Percentiles rank a stretch among this genome's conserved stretches.
Evolutionary conservation across 2,888 invertebrate genomes (phyloP).

Genomic region (Anodontia alba): DNA sequence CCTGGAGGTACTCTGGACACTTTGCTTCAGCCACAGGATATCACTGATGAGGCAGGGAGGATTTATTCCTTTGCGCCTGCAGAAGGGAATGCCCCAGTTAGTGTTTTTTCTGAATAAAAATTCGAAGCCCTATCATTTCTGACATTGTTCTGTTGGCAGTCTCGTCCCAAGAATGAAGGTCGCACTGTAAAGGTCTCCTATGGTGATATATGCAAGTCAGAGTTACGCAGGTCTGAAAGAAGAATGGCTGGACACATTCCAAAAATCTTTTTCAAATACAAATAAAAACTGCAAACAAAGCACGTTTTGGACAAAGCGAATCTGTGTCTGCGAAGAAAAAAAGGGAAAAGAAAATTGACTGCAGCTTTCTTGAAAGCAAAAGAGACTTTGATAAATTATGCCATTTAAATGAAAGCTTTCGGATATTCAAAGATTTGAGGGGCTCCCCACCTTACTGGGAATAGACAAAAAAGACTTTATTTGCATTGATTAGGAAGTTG

Average conservation of each 20-base stretch:
- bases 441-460: conserved; percentile 57
- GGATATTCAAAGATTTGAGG: conserved; percentile 36
- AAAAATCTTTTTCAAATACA: conserved; percentile 52
- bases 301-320: conserved; percentile 28
- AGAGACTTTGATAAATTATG: conserved; percentile 22
- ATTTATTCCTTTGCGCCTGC: conserved; percentile 25
- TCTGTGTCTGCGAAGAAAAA: conserved; percentile 32
- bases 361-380: conserved; percentile 26
- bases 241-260: conserved; percentile 35
- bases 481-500: conserved; percentile 47
- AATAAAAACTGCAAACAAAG: conserved; percentile 40
- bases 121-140: conserved; percentile 41
- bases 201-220: conserved; percentile 39
- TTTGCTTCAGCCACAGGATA: conserved; percentile 7
- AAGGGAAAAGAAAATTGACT: conserved; percentile 23
- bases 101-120: conserved; percentile 18
- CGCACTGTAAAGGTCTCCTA: neutral
- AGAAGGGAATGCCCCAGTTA: conserved; percentile 8
- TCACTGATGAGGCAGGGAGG: neutral
- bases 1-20: conserved; percentile 12
- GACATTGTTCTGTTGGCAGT: conserved; percentile 27
- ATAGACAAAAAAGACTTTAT: conserved; percentile 46
- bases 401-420: conserved; percentile 37
- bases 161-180: neutral
- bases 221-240: conserved; percentile 40